Conservation (phyloP, 1,140 invertebrate genomes). For the Brachionus paranguensis region DNA sequence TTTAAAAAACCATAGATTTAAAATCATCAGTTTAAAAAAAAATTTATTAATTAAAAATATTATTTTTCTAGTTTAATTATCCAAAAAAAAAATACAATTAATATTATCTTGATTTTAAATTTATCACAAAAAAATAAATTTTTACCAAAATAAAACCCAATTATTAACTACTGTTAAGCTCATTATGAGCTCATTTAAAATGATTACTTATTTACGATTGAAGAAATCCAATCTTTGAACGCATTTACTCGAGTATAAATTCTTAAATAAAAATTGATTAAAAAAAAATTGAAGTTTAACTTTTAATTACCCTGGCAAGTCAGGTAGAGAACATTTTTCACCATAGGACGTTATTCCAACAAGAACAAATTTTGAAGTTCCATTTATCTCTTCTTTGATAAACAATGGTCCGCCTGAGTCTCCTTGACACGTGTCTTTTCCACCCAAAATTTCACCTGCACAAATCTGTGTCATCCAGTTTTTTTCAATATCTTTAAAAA, state of each 20-base stretch:
- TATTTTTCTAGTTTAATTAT: too few relatives aligned
- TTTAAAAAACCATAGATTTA: too few relatives aligned
- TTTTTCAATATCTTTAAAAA: not conserved
- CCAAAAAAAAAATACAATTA: too few relatives aligned
- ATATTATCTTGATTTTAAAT: too few relatives aligned
- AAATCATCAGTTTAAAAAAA: too few relatives aligned
- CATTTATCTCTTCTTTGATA: not conserved
- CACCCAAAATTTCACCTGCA: not conserved
- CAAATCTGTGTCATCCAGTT: constrained; percentile 31
- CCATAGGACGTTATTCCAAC: constrained; percentile 36
- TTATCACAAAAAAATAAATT: too few relatives aligned
- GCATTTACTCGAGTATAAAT: constrained; percentile 11
- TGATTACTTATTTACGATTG: not conserved
- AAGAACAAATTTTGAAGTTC: not conserved
- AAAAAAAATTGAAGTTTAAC: not conserved
- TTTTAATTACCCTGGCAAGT: not conserved
- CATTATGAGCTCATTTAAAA: not conserved
- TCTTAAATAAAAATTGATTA: not conserved
- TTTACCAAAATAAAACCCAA: too few relatives aligned
- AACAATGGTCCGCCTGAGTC: constrained; percentile 27
- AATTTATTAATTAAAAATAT: too few relatives aligned
- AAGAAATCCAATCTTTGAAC: not conserved
- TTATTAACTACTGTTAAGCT: too few relatives aligned
- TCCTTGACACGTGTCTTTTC: constrained; percentile 25
- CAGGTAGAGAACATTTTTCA: not conserved